Evolutionary conservation across 2,113 vertebrate species (phyloP), one percentile per base, ranked within the genome.

Genomic region (Colius striatus): DNA sequence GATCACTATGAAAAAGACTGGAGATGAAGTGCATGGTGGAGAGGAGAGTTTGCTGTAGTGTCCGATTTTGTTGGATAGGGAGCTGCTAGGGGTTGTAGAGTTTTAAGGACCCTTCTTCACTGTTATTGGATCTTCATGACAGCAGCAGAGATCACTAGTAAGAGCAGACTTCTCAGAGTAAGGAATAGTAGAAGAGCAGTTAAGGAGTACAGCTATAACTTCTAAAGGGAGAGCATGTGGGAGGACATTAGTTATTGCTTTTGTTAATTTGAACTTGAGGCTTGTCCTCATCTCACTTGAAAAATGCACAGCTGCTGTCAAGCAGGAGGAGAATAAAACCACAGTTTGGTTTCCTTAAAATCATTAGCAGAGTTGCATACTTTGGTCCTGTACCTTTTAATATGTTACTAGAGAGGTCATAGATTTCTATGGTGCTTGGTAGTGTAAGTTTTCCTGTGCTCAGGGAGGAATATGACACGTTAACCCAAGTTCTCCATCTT

Each of bases 211-310:
- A 83, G 47, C 67, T 88, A 0, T 61, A 60, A 78, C 34, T 47
- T 53, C 2, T 68, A 29, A 79, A 66, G 36, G 71, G 36, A 62
- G 30, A 30, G 11, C 74, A 57, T 8, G 41, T 72, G 70, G 74
- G 78, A 91, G 79, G 94, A 83, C 47, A 9, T 60, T 34, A 83
- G 75, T 83, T 88, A 47, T 2, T 86, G 75, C 54, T 92, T 79
- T 80, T 80, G 21, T 92, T 96, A 16, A 51, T 92, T 85, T 90
- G 84, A 85, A 85, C 81, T 82, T 84, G 61, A 90, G 43, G 60
- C 63, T 90, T 92, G 67, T 86, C 68, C 55, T 96, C 57, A 41
- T 62, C 38, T 94, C 34, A 17, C 61, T 95, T 76, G 67, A 58
- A 71, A 85, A 48, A 55, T 55, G 16, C 4, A 5, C n/a, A 68